Evolutionary conservation across 2,888 invertebrate species (phyloP).

Genomic region (Andricus quercusramuli): DNA sequence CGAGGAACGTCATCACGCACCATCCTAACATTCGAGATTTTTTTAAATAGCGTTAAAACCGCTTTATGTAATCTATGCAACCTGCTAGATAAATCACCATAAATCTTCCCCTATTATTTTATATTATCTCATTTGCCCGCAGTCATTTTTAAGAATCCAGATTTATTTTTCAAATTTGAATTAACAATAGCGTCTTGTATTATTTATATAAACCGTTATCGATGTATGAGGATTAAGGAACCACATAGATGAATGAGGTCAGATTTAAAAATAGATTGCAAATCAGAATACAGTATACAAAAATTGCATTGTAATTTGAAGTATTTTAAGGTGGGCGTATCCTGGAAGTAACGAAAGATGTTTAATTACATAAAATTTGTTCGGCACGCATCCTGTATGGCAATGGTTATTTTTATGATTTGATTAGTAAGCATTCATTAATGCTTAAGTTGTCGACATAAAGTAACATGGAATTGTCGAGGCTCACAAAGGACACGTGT

Average conservation of each 20-base stretch:
- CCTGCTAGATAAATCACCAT: not conserved
- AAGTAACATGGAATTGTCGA: not conserved
- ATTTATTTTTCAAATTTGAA: not conserved
- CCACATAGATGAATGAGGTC: not conserved
- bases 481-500: slow-evolving; percentile 16
- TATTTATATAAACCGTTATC: not conserved
- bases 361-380: not conserved
- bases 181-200: not conserved
- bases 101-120: not conserved
- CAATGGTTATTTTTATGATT: slow-evolving; percentile 9
- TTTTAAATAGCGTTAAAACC: not conserved
- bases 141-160: not conserved
- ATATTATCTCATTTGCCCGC: not conserved
- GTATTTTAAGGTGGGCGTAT: not conserved
- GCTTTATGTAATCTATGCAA: slow-evolving; percentile 3
- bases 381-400: not conserved
- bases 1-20: slow-evolving; percentile 20
- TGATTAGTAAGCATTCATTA: slow-evolving; percentile 14
- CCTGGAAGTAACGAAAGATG: not conserved
- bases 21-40: not conserved
- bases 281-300: not conserved
- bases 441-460: not conserved
- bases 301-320: not conserved
- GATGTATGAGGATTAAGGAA: too few species aligned
- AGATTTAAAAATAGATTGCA: not conserved